phyloP scores from a whole-genome alignment of 2,797 vertebrate genomes.

The Furcifer pardalis region DNA sequence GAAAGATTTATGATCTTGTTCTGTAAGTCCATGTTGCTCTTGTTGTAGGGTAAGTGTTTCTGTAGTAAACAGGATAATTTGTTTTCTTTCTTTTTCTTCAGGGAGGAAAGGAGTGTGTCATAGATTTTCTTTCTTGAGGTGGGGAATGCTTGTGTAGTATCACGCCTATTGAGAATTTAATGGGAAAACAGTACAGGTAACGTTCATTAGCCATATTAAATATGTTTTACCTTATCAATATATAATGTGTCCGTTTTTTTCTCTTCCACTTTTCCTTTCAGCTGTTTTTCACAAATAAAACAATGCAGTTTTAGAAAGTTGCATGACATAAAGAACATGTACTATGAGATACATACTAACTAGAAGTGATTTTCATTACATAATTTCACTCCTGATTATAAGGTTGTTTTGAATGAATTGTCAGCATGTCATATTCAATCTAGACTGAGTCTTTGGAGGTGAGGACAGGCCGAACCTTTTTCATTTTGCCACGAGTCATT shows the following conservation, averaged over 20 bases:
- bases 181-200: constrained; percentile 23
- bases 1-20: no score
- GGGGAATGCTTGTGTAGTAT: no score
- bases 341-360: constrained; percentile 1
- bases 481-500: not conserved
- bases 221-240: constrained; percentile 57
- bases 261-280: constrained; percentile 51
- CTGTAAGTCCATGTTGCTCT: no score
- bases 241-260: constrained; percentile 45
- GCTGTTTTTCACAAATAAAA: constrained; percentile 59
- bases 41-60: no score
- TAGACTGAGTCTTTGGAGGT: not conserved
- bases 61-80: no score
- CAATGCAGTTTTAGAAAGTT: constrained; percentile 38
- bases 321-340: rapidly evolving
- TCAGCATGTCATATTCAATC: not conserved
- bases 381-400: not conserved
- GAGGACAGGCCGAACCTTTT: not conserved
- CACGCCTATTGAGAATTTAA: constrained; percentile 26
- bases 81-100: no score
- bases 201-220: constrained; percentile 35
- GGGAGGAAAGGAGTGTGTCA: no score
- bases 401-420: not conserved
- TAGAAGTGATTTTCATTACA: not conserved
- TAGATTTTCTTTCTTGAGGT: no score